Evolutionary conservation across 1,140 invertebrate genomes (phyloP), one percentile per base, ranked within the genome.

Genomic region (Phymorhynchus buccinoides): DNA sequence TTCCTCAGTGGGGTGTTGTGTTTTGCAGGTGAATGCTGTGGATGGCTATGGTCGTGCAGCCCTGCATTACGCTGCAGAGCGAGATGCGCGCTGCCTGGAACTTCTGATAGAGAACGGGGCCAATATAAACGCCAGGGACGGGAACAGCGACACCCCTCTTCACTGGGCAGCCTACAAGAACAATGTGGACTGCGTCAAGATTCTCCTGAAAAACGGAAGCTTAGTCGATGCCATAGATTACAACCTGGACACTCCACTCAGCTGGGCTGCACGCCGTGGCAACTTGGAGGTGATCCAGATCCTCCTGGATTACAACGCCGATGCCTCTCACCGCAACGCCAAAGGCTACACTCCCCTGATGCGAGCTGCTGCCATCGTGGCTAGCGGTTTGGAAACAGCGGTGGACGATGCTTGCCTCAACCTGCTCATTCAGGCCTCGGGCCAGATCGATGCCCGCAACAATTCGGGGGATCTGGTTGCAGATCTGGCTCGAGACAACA

Each of bases 281-380:
- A 99, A 99, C 94, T 95, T 96, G 85, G 96, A 96, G 84, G 97
- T 97, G 75, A 96, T 99, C 88, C 95, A 95, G 41, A 96, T 97
- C 22, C 93, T 99, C 83, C 95, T 99, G 77, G 95, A 97, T 86
- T 92, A 94, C 68, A 94, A 95, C 80, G 94, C 95, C 39, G 94
- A 93, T 92, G 91, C 96, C 27, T 94, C 95, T 84, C 75, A 87
- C 9, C 79, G 81, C 16, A 91, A 91, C 84, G 80, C 86, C 1
- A 87, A 84, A n/a, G 90, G 89, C 12, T 62, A 89, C 4, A 91
- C 91, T 3, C 88, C 92, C 3, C 56, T 93, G 41, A 85, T 89
- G 41, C 48, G 90, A 12, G 85, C 89, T 52, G 90, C 90, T 14
- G 78, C 84, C 68, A 87, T 92, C 16, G 87, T 89, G 35, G 89